Percentiles rank a stretch among this genome's conserved stretches.
Evolutionary conservation across 2,797 vertebrate genomes (phyloP).

Genomic region (Natrix natrix): DNA sequence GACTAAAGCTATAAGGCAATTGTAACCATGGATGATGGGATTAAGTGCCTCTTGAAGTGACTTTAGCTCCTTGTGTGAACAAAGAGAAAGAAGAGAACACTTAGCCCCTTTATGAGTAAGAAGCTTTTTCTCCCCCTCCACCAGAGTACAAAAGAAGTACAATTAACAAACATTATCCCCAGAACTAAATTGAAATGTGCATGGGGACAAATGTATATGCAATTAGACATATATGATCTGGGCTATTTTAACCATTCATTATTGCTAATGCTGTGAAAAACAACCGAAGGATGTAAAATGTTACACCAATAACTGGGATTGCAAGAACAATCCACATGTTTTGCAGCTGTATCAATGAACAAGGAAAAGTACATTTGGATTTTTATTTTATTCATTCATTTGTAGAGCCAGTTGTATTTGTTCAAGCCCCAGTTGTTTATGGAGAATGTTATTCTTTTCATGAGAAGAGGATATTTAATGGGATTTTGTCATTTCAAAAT

Average conservation of each 20-base stretch:
- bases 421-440: conserved; percentile 74
- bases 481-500: conserved; percentile 65
- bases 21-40: conserved; percentile 94
- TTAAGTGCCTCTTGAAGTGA: conserved; percentile 98
- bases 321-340: conserved; percentile 75
- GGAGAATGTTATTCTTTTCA: conserved; percentile 76
- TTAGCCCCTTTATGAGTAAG: conserved; percentile 77
- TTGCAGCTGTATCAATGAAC: conserved; percentile 70
- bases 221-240: conserved; percentile 87
- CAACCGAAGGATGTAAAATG: conserved; percentile 82
- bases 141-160: conserved; percentile 78
- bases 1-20: conserved; percentile 91
- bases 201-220: conserved; percentile 76
- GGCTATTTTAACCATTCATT: conserved; percentile 83
- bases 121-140: conserved; percentile 68
- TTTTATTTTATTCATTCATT: neutral
- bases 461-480: conserved; percentile 72
- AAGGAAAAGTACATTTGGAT: conserved; percentile 66
- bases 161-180: conserved; percentile 86
- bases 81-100: conserved; percentile 84
- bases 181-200: conserved; percentile 81
- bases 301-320: conserved; percentile 76
- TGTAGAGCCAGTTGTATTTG: conserved; percentile 65
- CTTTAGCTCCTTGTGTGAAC: conserved; percentile 91
- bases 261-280: conserved; percentile 85